These are phyloP conservation scores for Micrasema longulum DNA, from an alignment of 1,140 invertebrate species.

Conservation along the genomic window DNA sequence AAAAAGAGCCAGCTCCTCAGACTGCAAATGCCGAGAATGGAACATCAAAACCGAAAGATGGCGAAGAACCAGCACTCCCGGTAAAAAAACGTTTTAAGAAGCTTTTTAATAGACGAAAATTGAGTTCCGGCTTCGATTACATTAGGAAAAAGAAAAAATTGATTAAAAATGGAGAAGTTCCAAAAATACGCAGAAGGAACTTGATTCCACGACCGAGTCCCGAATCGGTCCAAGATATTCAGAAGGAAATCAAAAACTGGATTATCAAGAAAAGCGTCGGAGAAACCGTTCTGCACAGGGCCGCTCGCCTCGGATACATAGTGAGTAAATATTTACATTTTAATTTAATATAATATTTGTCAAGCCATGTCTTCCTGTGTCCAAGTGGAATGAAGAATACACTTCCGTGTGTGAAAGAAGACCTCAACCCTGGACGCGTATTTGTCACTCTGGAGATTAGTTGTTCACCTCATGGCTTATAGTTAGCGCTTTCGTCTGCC, in stretches of 20 bases:
- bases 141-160: constrained; percentile 86
- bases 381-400: too few relatives aligned
- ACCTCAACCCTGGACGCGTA: too few relatives aligned
- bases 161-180: constrained; percentile 61
- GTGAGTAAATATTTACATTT: constrained; percentile 74
- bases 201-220: constrained; percentile 70
- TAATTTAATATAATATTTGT: too few relatives aligned
- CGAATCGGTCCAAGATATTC: constrained; percentile 80
- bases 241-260: constrained; percentile 88
- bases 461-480: too few relatives aligned
- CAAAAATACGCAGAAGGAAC: constrained; percentile 56
- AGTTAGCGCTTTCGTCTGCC: too few relatives aligned
- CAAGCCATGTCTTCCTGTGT: too few relatives aligned
- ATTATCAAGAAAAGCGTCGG: constrained; percentile 94
- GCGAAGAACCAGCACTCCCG: constrained; percentile 36
- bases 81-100: constrained; percentile 61
- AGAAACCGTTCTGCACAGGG: constrained; percentile 90
- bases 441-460: too few relatives aligned
- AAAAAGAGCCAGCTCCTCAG: constrained; percentile 33
- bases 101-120: constrained; percentile 65
- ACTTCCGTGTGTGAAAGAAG: too few relatives aligned
- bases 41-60: constrained; percentile 55
- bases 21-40: constrained; percentile 51
- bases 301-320: constrained; percentile 87
- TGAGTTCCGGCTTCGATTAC: constrained; percentile 83